A percentile compares a stretch with the other conserved stretches of the same genome.
These are phyloP conservation scores for Ctenicera cuprea DNA, from an alignment of 2,888 invertebrate species.

Conservation along the genomic window DNA sequence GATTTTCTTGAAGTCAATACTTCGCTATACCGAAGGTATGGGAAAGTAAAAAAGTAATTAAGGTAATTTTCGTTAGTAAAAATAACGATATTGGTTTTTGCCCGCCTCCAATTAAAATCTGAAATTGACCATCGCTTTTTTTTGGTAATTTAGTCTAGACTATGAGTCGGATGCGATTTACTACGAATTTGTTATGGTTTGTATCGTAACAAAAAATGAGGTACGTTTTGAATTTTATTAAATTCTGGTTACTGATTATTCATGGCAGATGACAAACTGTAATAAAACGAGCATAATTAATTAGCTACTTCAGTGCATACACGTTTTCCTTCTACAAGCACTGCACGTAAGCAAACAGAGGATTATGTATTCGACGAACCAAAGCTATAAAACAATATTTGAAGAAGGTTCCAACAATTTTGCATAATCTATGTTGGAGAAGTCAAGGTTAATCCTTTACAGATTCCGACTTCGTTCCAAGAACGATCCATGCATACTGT, in stretches of 20 bases:
- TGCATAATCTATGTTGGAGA: constrained; percentile 16
- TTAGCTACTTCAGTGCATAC: constrained; percentile 20
- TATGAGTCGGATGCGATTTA: too few species aligned
- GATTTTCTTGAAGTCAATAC: too few species aligned
- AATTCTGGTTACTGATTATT: background rate
- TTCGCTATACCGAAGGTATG: too few species aligned
- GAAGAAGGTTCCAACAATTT: constrained; percentile 21
- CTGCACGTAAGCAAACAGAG: constrained; percentile 18
- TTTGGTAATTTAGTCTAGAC: too few species aligned
- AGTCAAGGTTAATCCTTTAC: constrained; percentile 27
- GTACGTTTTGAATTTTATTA: constrained; percentile 2
- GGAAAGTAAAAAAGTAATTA: too few species aligned
- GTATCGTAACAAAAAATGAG: too few species aligned
- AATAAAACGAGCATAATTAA: constrained; percentile 7
- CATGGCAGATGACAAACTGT: background rate
- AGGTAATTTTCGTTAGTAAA: too few species aligned
- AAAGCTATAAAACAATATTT: constrained; percentile 29
- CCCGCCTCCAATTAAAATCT: too few species aligned
- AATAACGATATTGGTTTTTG: too few species aligned
- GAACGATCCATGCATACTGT: constrained; percentile 4
- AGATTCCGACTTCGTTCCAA: constrained; percentile 23
- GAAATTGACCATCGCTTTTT: too few species aligned
- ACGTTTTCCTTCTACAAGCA: constrained; percentile 8
- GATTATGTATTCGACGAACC: constrained; percentile 19
- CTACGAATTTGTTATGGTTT: too few species aligned